Evolutionary conservation across 2,888 invertebrate species (phyloP).

Genomic region (Lithosia quadra): DNA sequence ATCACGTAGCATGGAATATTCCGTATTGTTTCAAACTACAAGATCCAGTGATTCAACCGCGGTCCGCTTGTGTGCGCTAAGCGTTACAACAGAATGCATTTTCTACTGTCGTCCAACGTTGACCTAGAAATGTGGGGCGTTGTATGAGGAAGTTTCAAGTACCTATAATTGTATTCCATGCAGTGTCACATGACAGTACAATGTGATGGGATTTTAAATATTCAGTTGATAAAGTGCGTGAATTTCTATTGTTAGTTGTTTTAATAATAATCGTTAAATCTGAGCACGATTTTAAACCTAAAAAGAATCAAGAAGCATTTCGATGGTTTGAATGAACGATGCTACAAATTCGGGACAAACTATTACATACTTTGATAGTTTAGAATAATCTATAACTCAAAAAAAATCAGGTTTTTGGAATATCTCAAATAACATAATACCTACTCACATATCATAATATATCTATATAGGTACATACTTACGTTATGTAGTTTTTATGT

Average conservation of each 20-base stretch:
- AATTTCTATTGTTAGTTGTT: not conserved
- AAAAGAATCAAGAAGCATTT: not conserved
- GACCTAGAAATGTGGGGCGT: constrained; percentile 47
- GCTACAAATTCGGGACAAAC: too few species aligned
- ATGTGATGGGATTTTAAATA: constrained; percentile 22
- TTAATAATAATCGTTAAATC: not conserved
- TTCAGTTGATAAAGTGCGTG: constrained; percentile 9
- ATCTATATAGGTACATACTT: not conserved
- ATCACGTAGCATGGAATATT: constrained; percentile 14
- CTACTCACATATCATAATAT: too few species aligned
- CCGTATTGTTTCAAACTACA: constrained; percentile 9
- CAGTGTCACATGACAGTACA: constrained; percentile 25
- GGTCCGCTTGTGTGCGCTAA: constrained; percentile 31
- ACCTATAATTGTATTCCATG: constrained; percentile 39
- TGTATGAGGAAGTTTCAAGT: constrained; percentile 48
- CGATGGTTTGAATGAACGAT: not conserved
- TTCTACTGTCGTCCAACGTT: constrained; percentile 48
- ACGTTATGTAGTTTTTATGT: not conserved
- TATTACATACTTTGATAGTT: not conserved
- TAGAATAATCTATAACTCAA: not conserved
- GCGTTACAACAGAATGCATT: constrained; percentile 50
- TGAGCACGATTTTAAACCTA: not conserved
- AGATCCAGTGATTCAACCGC: constrained; percentile 13
- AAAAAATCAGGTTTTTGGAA: not conserved
- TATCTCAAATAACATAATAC: not conserved